Base-by-base conservation (phyloP, 2,888 invertebrate species). In the Drosophila sordidula region DNA sequence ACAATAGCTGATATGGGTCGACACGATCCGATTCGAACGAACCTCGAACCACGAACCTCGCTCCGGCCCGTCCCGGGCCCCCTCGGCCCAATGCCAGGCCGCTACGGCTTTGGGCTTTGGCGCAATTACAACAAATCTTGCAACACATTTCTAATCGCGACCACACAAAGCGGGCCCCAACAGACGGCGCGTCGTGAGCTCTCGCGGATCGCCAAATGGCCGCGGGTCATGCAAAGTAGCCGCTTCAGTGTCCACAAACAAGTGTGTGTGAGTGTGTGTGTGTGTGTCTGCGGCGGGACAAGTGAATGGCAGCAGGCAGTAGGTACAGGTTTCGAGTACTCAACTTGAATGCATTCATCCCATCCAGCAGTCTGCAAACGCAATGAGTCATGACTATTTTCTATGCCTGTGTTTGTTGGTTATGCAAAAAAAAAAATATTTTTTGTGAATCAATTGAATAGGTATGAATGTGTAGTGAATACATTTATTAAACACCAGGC, bases 1-100 rank as follows among this genome's bases (percentile, higher is more conserved):
- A 86, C 88, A 86, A 86, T 77, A 68, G 86, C 75, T 86, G 85
- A 86, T 87, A 75, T 82, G 79, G 89, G 85, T 89, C 71, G 69
- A 34, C 54, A 44, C 51, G 26, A 51, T 18, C 36, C 55, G 22
- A 22, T 29, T 12, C 41, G 14, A 16, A 32, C 26, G 25, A 14
- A 18, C 3, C 11, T 14, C 0, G 18, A n/a, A n/a, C n/a, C n/a
- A 14, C 26, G 25, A 14, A 18, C 3, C 11, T 14, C 0, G 18
- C 18, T 9, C 16, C 16, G 16, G 2, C 39, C 4, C 39, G 16
- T 22, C 22, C 22, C 4, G 2, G 22, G 22, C 22, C 4, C 22
- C 22, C 2, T 18, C 18, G 18, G 18, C 22, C 22, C 22, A 2
- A 0, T 4, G 22, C 3, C 22, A 22, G 22, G 22, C 22, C 22